Percentiles rank a stretch among this genome's conserved stretches.
Evolutionary conservation across 2,797 vertebrate genomes (phyloP).

Genomic region (Paedocypris micromegethes): DNA sequence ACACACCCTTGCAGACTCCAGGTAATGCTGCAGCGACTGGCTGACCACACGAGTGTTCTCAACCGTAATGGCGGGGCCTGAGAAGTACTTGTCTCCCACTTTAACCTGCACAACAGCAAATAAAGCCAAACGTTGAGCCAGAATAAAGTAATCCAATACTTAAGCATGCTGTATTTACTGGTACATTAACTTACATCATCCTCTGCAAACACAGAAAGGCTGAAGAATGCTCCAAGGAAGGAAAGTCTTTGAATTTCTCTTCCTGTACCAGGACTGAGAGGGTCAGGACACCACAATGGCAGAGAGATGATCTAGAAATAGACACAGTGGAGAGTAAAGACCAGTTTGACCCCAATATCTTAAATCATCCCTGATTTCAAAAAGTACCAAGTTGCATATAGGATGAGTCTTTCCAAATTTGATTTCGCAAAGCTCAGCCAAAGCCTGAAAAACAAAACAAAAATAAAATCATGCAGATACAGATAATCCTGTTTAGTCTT

Average conservation of each 20-base stretch:
- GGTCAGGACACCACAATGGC: slow-evolving; percentile 89
- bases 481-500: too few species aligned
- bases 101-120: slow-evolving; percentile 70
- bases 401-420: slow-evolving; percentile 97
- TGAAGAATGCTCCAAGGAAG: slow-evolving; percentile 89
- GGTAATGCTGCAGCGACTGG: slow-evolving; percentile 94
- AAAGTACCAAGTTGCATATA: slow-evolving; percentile 83
- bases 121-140: background rate
- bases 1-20: slow-evolving; percentile 88
- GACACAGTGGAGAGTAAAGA: slow-evolving; percentile 3
- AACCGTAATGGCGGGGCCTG: slow-evolving; percentile 93
- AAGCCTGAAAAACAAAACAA: slow-evolving; percentile 71
- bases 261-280: slow-evolving; percentile 87
- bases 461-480: too few species aligned
- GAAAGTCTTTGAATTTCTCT: slow-evolving; percentile 94
- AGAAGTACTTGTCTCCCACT: slow-evolving; percentile 98
- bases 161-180: background rate
- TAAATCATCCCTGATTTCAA: background rate
- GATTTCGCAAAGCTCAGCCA: slow-evolving; percentile 97
- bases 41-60: slow-evolving; percentile 96
- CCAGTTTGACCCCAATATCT: background rate
- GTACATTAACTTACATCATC: slow-evolving; percentile 83
- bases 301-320: slow-evolving; percentile 77
- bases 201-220: slow-evolving; percentile 95
- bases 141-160: too few species aligned